These are phyloP conservation scores for Daphoenositta chrysoptera DNA, from an alignment of 2,113 vertebrate genomes.

Conservation along the genomic window DNA sequence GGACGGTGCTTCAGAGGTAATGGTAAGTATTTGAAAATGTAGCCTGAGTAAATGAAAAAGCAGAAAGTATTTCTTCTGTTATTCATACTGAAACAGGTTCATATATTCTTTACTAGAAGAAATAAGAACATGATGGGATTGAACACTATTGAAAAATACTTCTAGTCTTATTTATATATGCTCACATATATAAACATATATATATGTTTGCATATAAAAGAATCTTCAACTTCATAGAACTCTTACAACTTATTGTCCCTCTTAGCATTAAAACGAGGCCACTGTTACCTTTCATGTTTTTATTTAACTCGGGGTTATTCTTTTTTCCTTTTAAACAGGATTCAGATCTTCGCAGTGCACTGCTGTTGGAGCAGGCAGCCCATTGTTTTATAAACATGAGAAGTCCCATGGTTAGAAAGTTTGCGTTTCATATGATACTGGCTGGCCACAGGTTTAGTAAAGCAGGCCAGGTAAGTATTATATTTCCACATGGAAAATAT, in stretches of 20 bases:
- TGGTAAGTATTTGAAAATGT: constrained; percentile 17
- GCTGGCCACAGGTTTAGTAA: constrained; percentile 97
- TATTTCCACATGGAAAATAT: neutral
- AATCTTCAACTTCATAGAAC: neutral
- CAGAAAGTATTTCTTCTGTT: neutral
- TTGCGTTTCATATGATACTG: constrained; percentile 98
- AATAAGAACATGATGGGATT: neutral
- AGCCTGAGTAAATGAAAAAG: constrained; percentile 44
- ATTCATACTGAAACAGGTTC: neutral
- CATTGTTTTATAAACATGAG: constrained; percentile 99
- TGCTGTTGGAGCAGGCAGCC: constrained; percentile 94
- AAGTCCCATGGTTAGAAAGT: constrained; percentile 96
- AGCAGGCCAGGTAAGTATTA: constrained; percentile 87
- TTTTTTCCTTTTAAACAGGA: constrained; percentile 76
- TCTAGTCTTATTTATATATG: neutral
- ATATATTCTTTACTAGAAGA: neutral
- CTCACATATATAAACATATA: rapidly evolving
- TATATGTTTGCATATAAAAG: neutral
- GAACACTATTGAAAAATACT: neutral
- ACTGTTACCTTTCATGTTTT: neutral
- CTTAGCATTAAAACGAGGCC: neutral
- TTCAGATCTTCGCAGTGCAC: constrained; percentile 94
- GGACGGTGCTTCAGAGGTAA: constrained; percentile 52
- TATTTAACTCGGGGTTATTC: neutral
- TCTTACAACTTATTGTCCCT: neutral